phyloP scores from a whole-genome alignment of 2,113 vertebrate species.

The Theristicus caerulescens region DNA sequence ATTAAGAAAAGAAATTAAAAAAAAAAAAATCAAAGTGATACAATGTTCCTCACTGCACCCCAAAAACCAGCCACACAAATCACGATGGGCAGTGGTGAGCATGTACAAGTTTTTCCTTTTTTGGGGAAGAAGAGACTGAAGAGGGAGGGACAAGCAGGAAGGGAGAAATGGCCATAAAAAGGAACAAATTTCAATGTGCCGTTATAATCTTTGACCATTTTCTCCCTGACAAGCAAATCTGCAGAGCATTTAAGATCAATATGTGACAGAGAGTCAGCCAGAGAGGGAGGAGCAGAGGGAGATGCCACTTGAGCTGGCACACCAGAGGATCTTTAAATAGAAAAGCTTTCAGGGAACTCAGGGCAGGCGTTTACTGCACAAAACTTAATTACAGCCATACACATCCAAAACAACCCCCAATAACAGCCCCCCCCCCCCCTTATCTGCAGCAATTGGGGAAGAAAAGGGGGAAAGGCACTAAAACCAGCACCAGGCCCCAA shows the following conservation, averaged over 20 bases:
- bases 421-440: background rate
- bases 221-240: background rate
- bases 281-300: slow-evolving; percentile 34
- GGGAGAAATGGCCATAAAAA: background rate
- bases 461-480: background rate
- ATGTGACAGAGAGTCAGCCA: slow-evolving; percentile 30
- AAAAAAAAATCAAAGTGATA: background rate
- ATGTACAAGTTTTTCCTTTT: background rate
- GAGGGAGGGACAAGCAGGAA: background rate
- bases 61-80: background rate
- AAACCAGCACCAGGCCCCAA: background rate
- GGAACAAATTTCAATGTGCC: background rate
- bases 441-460: background rate
- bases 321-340: slow-evolving; percentile 58
- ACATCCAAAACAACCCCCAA: background rate
- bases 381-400: background rate
- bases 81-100: accelerated
- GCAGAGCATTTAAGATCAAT: slow-evolving; percentile 16
- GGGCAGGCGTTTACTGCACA: background rate
- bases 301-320: slow-evolving; percentile 61
- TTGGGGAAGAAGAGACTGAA: background rate
- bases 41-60: background rate
- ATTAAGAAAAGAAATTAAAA: background rate
- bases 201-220: background rate
- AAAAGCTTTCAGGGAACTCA: slow-evolving; percentile 33